Percentiles rank a stretch among this genome's conserved stretches.
Evolutionary conservation across 2,113 vertebrate species (phyloP).

Genomic region (Trichechus manatus): DNA sequence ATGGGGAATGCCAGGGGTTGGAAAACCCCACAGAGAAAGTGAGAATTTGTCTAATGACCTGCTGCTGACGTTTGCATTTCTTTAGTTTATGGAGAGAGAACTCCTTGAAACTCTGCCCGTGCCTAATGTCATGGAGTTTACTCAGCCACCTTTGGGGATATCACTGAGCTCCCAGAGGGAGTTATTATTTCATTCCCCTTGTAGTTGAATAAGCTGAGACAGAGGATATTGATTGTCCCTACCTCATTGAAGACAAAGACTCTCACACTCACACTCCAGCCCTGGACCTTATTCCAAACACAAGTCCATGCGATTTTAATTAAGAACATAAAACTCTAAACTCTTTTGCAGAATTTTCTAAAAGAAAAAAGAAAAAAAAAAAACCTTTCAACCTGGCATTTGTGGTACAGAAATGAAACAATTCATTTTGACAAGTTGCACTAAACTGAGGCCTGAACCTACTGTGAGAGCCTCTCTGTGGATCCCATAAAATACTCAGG

Average conservation of each 20-base stretch:
- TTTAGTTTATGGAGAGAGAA: background rate
- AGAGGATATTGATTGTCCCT: background rate
- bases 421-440: slow-evolving; percentile 83
- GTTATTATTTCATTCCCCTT: background rate
- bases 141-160: background rate
- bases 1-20: background rate
- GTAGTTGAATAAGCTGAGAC: background rate
- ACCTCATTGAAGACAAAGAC: background rate
- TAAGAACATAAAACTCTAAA: slow-evolving; percentile 82
- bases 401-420: slow-evolving; percentile 83
- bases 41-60: background rate
- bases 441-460: slow-evolving; percentile 78
- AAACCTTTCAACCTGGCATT: slow-evolving; percentile 80
- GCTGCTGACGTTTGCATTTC: background rate
- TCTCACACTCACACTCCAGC: background rate
- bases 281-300: background rate
- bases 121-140: background rate
- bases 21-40: background rate
- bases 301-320: slow-evolving; percentile 67
- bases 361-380: slow-evolving; percentile 58
- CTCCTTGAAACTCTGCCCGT: background rate
- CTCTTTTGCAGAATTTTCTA: slow-evolving; percentile 69
- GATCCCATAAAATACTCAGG: slow-evolving; percentile 72
- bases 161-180: background rate
- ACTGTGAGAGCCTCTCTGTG: slow-evolving; percentile 71